Evolutionary conservation across 2,888 invertebrate species (phyloP), one percentile per base, ranked within the genome.

Genomic region (Proisotoma minuta): DNA sequence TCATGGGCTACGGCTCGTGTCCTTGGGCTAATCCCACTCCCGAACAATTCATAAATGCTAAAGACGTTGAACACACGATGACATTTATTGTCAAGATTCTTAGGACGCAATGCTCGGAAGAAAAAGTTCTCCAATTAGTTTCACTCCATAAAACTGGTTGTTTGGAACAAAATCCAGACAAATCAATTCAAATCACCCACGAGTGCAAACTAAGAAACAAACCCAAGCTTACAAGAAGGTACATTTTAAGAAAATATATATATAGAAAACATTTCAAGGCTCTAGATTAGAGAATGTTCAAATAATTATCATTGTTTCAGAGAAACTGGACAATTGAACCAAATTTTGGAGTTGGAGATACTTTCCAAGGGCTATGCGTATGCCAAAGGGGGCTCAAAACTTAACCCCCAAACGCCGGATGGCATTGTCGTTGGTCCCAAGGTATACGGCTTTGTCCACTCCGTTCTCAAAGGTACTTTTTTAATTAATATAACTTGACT

Each of bases 1-100:
- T 47, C 47, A 47, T 47, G 47, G 47, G 47, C 5, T 47, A n/a
- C 47, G 47, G 47, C 5, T 47, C 47, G n/a, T 47, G 47, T 20
- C 12, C 47, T 18, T 47, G 47, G 47, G 5, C n/a, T 5, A 20
- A 47, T 47, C 47, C 47, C 20, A 10, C 12, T 5, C 47, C 47
- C 12, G 47, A 10, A 8, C 10, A 47, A 47, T 47, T 47, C 18
- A 8, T 47, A 8, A 18, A 8, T 18, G 5, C 47, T 18, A 47
- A 8, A 5, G 12, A 10, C 18, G 47, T 47, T 18, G 47, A 10
- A 10, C 12, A 10, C 5, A 18, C 47, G 5, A 18, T 18, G 5
- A 18, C 5, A 15, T 47, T 47, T 47, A 18, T 20, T 5, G 10
- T 47, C 12, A 10, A 20, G n/a, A 8, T 47, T 18, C 12, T 20